Evolutionary conservation across 1,140 invertebrate species (phyloP).

Genomic region (Drosophila arizonae): DNA sequence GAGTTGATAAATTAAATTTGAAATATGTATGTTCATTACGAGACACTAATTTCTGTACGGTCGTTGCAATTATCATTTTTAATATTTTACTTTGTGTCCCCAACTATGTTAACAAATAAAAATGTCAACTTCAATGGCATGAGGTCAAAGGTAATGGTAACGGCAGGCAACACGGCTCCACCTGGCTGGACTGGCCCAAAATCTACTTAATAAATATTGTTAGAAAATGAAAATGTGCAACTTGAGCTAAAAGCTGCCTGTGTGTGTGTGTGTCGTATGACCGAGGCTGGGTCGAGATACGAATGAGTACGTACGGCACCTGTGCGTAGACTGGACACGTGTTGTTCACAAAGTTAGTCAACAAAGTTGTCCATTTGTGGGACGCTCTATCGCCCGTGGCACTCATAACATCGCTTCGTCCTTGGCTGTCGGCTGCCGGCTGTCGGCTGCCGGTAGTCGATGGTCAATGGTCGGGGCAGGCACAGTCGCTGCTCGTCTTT

Average conservation of each 20-base stretch:
- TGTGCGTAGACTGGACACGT: conserved; percentile 54
- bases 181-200: conserved; percentile 18
- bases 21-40: conserved; percentile 69
- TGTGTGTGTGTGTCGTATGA: neutral
- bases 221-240: conserved; percentile 69
- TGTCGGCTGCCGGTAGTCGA: neutral
- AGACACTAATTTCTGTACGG: conserved; percentile 50
- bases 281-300: neutral
- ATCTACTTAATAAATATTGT: conserved; percentile 73
- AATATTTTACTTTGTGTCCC: conserved; percentile 39
- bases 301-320: conserved; percentile 55
- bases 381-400: conserved; percentile 16
- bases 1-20: conserved; percentile 67
- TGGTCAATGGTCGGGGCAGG: neutral
- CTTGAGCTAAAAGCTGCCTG: conserved; percentile 39
- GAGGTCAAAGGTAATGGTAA: conserved; percentile 19
- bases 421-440: conserved; percentile 24
- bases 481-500: conserved; percentile 8
- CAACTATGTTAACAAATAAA: conserved; percentile 33
- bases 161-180: neutral
- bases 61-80: conserved; percentile 66
- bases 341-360: conserved; percentile 64
- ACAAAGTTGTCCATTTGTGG: conserved; percentile 65
- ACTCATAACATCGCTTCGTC: conserved; percentile 30
- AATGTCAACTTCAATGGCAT: conserved; percentile 32